Base-by-base conservation (phyloP, 92 coral and sea anemone genomes). In the Muricea muricata region DNA sequence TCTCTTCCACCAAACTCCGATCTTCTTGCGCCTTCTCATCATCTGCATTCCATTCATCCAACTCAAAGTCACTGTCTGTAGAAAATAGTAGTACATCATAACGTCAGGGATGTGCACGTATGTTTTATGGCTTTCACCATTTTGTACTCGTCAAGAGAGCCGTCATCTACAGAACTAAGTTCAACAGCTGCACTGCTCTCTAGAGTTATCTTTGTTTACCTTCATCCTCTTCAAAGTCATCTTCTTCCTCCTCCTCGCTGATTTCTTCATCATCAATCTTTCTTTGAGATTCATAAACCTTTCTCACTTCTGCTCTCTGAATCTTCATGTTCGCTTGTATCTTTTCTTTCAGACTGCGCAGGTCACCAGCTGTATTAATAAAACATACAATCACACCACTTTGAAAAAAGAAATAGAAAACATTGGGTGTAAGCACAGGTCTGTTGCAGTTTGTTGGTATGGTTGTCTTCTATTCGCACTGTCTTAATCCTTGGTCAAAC, bases 221-320 rank as follows among this genome's bases (percentile, higher is more conserved):
- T 79, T 94, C 99, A 67, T 90, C 96, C 31, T 95, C 97, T 24
- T 89, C 84, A 37, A 81, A 85, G 6, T 91, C 94, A 24, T 86
- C 94, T 58, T 91, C 94, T 35, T 95, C 97, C 75, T 94, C 98
- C 47, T 95, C 98, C 3, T 88, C 99, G 88, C 99, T 96, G 48
- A 96, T 41, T 84, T 96, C 99, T 76, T 96, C 99, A 65, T 94
- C 90, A 63, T 96, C 99, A 65, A 96, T 82, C 85, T 89, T 90
- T 14, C 97, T 56, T 82, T 92, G 97, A 34, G 95, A 89, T 75
- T 96, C 99, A 70, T 94, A 97, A 17, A 92, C 87, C 79, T 92
- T 85, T 34, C 99, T 91, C 37, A 68, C 80, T 80, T 92, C 91
- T 31, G 98, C 98, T 82, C 98, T 87, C 56, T 94, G 93, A 4